Conservation (phyloP, 2,797 vertebrate species). For the Pseudochirops cupreus region DNA sequence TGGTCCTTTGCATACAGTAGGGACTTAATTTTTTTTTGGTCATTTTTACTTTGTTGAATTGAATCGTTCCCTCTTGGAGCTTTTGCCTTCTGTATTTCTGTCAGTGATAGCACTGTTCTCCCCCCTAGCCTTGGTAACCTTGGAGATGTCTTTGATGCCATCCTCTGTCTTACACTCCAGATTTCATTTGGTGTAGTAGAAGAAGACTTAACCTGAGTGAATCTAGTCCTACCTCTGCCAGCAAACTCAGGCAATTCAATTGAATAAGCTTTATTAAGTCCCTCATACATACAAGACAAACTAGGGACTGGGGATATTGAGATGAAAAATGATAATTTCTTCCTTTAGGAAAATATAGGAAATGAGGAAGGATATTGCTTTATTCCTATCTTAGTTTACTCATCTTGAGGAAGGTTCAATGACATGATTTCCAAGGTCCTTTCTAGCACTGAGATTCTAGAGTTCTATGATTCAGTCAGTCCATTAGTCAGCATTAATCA, state of each 20-base stretch:
- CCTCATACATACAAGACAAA: not conserved
- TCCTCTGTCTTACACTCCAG: not conserved
- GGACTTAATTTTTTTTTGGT: not conserved
- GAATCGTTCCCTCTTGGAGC: not conserved
- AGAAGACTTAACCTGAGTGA: not conserved
- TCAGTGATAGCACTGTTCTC: not conserved
- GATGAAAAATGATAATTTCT: not conserved
- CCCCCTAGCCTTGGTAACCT: not conserved
- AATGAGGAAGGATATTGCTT: not conserved
- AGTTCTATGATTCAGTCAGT: not conserved
- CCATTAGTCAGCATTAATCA: not conserved
- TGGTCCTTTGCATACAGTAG: too few relatives aligned
- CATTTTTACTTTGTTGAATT: not conserved
- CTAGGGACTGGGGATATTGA: not conserved
- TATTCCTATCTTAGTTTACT: not conserved
- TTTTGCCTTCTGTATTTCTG: not conserved
- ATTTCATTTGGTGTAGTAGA: not conserved
- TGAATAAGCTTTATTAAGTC: not conserved
- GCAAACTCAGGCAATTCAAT: not conserved
- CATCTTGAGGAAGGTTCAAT: not conserved
- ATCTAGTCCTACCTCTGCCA: not conserved
- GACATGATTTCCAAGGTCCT: not conserved
- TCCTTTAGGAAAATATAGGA: not conserved
- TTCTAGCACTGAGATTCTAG: not conserved
- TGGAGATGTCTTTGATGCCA: not conserved